Conservation (phyloP, 2,797 vertebrate species). For the Cygnus olor region DNA sequence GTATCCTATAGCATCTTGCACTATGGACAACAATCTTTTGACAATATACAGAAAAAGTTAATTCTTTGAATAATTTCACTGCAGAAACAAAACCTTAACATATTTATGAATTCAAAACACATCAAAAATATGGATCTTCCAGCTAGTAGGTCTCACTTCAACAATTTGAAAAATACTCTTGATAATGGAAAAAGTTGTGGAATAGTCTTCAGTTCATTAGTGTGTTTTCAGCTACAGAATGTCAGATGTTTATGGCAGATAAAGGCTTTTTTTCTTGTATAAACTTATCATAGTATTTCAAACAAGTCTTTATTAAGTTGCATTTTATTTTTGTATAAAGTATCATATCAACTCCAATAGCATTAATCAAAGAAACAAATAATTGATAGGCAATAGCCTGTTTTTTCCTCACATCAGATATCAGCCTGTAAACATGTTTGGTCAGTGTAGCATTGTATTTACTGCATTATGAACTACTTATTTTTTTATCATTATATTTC, state of each 20-base stretch:
- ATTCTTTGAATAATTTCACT: conserved; percentile 15
- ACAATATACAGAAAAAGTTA: conserved; percentile 41
- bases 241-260: background rate
- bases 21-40: conserved; percentile 41
- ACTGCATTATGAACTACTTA: background rate
- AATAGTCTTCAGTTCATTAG: conserved; percentile 2
- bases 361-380: conserved; percentile 22
- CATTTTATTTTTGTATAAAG: conserved; percentile 22
- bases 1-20: conserved; percentile 39
- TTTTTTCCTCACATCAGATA: background rate
- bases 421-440: background rate
- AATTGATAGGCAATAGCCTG: background rate
- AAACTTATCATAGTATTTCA: conserved; percentile 3
- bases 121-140: conserved; percentile 30
- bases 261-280: background rate
- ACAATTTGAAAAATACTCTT: conserved; percentile 48
- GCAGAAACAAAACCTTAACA: conserved; percentile 45
- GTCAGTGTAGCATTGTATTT: background rate
- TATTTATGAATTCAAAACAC: conserved; percentile 25
- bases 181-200: background rate
- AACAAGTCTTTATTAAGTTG: background rate
- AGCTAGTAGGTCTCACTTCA: background rate
- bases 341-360: background rate
- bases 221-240: conserved; percentile 21
- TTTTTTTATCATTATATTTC: background rate